A percentile compares a stretch with the other conserved stretches of the same genome.
These are phyloP conservation scores for Genyomyrus donnyi DNA, from an alignment of 2,113 vertebrate species.

Conservation along the genomic window DNA sequence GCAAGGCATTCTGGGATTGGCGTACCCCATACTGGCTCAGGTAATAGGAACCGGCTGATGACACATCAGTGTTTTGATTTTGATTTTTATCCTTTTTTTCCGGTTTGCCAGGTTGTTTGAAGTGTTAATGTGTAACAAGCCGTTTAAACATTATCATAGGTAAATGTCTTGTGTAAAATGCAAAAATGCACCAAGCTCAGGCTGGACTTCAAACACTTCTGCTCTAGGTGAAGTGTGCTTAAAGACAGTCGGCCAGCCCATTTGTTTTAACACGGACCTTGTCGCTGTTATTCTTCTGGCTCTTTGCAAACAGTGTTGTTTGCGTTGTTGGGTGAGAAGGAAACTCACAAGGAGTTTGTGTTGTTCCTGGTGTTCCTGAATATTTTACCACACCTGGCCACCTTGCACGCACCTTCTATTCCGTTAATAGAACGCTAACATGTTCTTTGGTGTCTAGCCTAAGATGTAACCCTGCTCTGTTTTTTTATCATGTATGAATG, in stretches of 20 bases:
- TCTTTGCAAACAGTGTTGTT: background rate
- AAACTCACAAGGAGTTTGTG: background rate
- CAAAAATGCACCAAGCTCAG: background rate
- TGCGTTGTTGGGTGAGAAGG: background rate
- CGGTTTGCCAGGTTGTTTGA: background rate
- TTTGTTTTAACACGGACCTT: background rate
- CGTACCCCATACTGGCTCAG: slow-evolving; percentile 78
- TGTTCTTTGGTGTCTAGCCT: background rate
- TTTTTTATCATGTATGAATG: background rate
- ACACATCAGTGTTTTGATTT: slow-evolving; percentile 9
- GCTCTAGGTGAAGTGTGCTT: background rate
- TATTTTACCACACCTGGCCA: background rate
- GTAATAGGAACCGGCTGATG: slow-evolving; percentile 51
- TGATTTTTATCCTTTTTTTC: background rate
- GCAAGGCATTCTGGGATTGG: slow-evolving; percentile 92
- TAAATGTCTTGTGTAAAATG: background rate
- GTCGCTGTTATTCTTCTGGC: background rate
- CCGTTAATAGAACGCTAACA: background rate
- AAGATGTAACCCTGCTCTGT: background rate
- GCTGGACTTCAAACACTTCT: background rate
- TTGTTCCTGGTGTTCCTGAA: background rate
- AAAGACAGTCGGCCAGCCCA: background rate
- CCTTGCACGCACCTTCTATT: background rate
- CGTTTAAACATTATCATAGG: background rate
- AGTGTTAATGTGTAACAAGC: background rate